Base-by-base conservation (phyloP, 2,888 invertebrate species). In the Parnassius orleans region DNA sequence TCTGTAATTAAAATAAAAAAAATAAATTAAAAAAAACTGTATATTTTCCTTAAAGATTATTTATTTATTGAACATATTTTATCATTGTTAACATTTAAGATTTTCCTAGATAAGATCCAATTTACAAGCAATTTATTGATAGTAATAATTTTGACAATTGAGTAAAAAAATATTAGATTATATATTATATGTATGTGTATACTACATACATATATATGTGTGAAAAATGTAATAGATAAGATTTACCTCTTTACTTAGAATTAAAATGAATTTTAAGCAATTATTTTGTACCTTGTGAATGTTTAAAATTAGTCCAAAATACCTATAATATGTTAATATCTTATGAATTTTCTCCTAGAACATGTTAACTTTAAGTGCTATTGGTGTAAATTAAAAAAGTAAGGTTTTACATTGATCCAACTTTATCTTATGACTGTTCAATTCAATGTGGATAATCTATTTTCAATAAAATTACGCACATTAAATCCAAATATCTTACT, bases 401-500 rank as follows among this genome's bases (percentile, higher is more conserved):
- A 44, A 50, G 15, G 10, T 43, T 43, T 19, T 51, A 10, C 11
- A 55, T 55, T 10, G 44, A 48, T 55, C 14, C 11, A 54, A 19
- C 12, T n/a, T 50, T 54, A 43, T 48, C 53, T 33, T 53, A 53
- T 57, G 51, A 58, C 43, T 46, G 10, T 53, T 53, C 15, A 12
- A 52, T 12, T 71, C 78, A 75, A 77, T 78, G 77, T 69, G 65
- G 80, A 79, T 79, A 80, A 83, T 80, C 83, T 79, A 81, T 78
- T 80, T 77, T 73, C 72, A 71, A 73, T 78, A 82, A 81, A 83
- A 84, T 84, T 85, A 85, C 65, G 66, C 68, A 43, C 69, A 12
- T 47, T 14, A 51, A 24, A 24, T 24, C 24, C 14, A 47, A 47
- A 47, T 47, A 47, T 2, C 2, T 14, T 9, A 47, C 12, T 46